Percentiles rank a stretch among this genome's conserved stretches.
These are phyloP conservation scores for Leiothrix lutea DNA, from an alignment of 2,113 vertebrate species.

Conservation along the genomic window DNA sequence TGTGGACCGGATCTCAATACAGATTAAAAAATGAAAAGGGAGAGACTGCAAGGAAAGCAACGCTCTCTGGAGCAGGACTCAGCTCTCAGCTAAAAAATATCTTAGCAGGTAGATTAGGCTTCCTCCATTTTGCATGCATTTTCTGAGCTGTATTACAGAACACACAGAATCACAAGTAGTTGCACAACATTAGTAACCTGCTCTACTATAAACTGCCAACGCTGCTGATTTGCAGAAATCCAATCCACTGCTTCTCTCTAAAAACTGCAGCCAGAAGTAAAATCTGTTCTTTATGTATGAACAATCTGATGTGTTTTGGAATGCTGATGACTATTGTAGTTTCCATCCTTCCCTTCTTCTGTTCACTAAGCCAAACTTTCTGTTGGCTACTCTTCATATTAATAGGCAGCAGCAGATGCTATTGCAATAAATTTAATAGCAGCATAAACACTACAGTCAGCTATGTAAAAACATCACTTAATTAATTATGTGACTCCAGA, in stretches of 20 bases:
- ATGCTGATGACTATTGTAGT: neutral
- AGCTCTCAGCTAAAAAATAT: neutral
- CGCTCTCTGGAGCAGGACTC: neutral
- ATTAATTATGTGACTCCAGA: neutral
- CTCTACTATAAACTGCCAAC: neutral
- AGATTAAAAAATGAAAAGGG: neutral
- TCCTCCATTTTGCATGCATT: neutral
- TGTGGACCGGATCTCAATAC: neutral
- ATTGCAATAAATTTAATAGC: neutral
- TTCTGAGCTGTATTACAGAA: neutral
- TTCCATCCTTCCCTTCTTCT: neutral
- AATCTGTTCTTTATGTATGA: neutral
- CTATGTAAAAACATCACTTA: neutral
- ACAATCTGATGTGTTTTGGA: neutral
- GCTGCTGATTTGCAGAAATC: neutral
- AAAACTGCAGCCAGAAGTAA: neutral
- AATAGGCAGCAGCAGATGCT: slow-evolving; percentile 13
- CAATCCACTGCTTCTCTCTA: neutral
- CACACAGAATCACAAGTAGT: neutral
- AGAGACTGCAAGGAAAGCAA: neutral
- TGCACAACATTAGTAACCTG: neutral
- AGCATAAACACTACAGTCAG: neutral
- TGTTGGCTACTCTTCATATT: neutral
- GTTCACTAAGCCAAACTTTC: neutral
- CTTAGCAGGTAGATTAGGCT: neutral